Base-by-base conservation (phyloP, 2,113 vertebrate species). In the Terrapene triunguis region DNA sequence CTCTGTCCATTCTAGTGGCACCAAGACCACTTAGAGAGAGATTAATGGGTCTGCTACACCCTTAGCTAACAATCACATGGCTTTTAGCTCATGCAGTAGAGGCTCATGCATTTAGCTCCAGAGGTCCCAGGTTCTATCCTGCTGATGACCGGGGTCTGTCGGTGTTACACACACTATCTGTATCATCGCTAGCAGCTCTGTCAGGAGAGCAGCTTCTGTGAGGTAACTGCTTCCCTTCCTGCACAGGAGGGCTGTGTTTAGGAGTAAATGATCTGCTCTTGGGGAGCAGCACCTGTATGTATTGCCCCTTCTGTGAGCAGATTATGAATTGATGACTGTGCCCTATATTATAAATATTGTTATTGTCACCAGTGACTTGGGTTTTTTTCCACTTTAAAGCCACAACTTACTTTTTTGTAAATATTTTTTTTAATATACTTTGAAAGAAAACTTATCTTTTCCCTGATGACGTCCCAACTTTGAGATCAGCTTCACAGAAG, bases 311-410 rank as follows among this genome's bases (percentile, higher is more conserved):
- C 55, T 25, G 9, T 25, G 25, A 25, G 10, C 24, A 57, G 55
- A 57, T 57, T 57, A 57, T 35, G 62, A 65, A 35, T 29, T 65
- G 6, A 69, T n/a, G 35, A 69, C 35, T 7, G 24, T 51, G 1
- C 5, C 29, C 3, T 25, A 16, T 72, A 17, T 1, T 80, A 4
- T 5, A 57, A 51, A 51, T 32, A 4, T 89, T 95, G 62, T 84
- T 3, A 13, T 10, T 85, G 5, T 72, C 5, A 91, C 1, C 3
- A 12, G 1, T 32, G 2, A 0, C 0, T 0, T 32, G 32, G 8
- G 9, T 42, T 22, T 0, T 25, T 84, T 44, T 62, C 1, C 1
- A 76, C 22, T 76, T 76, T 25, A 76, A 76, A 12, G 11, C 42
- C 6, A 76, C 38, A 12, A 76, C 10, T 42, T 74, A 74, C 38